Conservation (phyloP, 2,113 vertebrate species). For the Callithrix jacchus region DNA sequence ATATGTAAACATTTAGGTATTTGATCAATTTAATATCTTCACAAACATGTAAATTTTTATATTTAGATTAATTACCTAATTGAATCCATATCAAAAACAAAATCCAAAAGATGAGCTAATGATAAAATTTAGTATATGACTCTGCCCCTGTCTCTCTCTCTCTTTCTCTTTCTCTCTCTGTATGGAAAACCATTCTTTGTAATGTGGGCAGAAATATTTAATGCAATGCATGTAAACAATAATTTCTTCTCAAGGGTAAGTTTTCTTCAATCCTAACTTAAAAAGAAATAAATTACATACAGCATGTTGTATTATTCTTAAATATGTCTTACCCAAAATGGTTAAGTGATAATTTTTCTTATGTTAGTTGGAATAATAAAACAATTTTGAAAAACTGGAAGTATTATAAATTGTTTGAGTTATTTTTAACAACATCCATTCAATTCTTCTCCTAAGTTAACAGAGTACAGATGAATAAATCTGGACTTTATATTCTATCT, state of each 20-base stretch:
- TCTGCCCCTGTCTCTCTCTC: too few species aligned
- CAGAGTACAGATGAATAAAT: background rate
- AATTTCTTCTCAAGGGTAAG: background rate
- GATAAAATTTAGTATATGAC: background rate
- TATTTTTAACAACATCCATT: background rate
- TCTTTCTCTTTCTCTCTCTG: too few species aligned
- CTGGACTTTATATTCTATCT: background rate
- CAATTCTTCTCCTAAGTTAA: background rate
- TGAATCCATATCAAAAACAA: background rate
- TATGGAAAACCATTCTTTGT: background rate
- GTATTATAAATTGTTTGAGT: background rate
- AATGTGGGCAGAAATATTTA: background rate
- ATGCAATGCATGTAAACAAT: background rate
- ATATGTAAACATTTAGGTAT: background rate
- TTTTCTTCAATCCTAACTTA: background rate
- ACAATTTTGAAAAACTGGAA: background rate
- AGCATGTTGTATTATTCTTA: background rate
- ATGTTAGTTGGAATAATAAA: background rate
- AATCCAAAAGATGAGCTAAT: background rate
- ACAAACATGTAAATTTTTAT: background rate
- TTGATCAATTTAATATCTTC: background rate
- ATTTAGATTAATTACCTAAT: background rate
- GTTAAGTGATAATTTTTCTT: background rate
- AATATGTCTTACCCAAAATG: background rate
- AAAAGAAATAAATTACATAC: background rate